Evolutionary conservation across 2,888 invertebrate species (phyloP).

Genomic region (Tiliacea aurago): DNA sequence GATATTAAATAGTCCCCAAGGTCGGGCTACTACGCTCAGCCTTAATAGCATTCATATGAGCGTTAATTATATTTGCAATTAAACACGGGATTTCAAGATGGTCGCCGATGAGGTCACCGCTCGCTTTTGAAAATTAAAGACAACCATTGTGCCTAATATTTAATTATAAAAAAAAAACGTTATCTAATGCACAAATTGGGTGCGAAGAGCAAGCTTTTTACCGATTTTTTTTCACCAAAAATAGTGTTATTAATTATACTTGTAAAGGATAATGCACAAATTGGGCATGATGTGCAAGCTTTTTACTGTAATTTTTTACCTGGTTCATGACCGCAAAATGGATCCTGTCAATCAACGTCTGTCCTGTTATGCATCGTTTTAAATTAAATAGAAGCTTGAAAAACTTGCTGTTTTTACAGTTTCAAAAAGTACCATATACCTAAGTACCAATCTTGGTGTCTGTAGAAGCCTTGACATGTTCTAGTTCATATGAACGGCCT

Average conservation of each 20-base stretch:
- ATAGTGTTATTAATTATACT: neutral
- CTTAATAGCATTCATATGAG: conserved; percentile 63
- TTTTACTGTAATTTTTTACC: conserved; percentile 19
- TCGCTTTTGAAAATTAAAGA: conserved; percentile 17
- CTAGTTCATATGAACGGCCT: conserved; percentile 68
- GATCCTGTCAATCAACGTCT: conserved; percentile 23
- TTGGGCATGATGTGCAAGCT: neutral
- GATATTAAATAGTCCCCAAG: conserved; percentile 68
- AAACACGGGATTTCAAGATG: conserved; percentile 60
- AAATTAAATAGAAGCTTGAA: neutral
- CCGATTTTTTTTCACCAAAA: neutral
- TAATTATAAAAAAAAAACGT: no score
- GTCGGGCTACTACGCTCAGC: conserved; percentile 59
- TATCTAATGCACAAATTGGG: neutral
- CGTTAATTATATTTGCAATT: conserved; percentile 68
- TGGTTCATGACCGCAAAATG: conserved; percentile 9
- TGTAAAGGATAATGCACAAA: neutral
- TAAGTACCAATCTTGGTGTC: conserved; percentile 23
- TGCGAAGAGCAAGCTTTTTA: neutral
- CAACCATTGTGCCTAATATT: neutral
- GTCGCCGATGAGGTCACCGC: conserved; percentile 55
- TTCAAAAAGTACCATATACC: neutral
- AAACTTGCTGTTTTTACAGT: neutral
- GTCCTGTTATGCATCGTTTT: neutral
- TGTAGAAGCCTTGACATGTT: conserved; percentile 65